These are phyloP conservation scores for Mactra quadrangularis DNA, from an alignment of 1,140 invertebrate species.

Conservation along the genomic window DNA sequence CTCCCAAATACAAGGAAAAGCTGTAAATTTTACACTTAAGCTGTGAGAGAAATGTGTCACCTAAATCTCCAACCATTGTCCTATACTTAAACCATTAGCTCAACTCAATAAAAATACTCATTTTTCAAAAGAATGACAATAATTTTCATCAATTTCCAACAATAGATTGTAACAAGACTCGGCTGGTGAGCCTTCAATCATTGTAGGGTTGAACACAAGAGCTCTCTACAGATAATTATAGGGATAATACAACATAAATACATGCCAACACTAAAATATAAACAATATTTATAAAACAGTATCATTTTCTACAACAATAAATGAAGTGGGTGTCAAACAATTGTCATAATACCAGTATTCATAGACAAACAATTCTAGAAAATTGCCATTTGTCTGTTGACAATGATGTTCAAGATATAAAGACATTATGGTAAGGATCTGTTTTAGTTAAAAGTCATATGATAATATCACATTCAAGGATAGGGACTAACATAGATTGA, in stretches of 20 bases:
- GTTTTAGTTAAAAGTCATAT: no score
- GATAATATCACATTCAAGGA: no score
- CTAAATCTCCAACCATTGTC: constrained; percentile 17
- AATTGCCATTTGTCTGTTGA: no score
- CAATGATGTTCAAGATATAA: no score
- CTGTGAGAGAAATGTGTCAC: constrained; percentile 32
- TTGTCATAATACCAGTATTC: no score
- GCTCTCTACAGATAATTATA: background rate
- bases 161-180: constrained; percentile 44
- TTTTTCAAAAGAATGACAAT: constrained; percentile 59
- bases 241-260: background rate
- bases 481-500: no score
- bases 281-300: background rate
- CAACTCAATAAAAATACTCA: constrained; percentile 49
- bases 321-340: no score
- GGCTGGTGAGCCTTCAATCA: constrained; percentile 2
- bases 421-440: no score
- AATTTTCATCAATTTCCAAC: constrained; percentile 54
- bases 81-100: constrained; percentile 55
- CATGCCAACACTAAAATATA: background rate
- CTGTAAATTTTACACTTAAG: constrained; percentile 34
- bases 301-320: background rate
- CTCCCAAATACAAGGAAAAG: background rate
- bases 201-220: background rate
- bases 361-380: no score